Base-by-base conservation (phyloP, 2,113 vertebrate species). In the Aegotheles bennettii region DNA sequence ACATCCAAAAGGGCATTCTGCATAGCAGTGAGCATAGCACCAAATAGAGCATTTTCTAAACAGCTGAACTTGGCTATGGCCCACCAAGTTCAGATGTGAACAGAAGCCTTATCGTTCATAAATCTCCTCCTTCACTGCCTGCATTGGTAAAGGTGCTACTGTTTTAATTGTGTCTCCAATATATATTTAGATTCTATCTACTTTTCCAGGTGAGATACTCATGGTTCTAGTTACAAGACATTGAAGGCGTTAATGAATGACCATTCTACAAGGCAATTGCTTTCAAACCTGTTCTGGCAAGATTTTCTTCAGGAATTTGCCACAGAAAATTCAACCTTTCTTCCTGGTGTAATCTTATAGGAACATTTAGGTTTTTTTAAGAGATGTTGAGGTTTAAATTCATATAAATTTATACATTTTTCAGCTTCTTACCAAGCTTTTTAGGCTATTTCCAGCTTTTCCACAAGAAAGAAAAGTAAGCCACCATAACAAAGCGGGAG, bases 381-480 rank as follows among this genome's bases (percentile, higher is more conserved):
- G 42, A 54, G 42, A 83, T 45, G 26, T 13, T 24, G 11, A 38
- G 45, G 5, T 19, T 96, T 94, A 86, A 94, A 73, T 56, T 84
- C 51, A 47, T 50, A 90, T 48, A 50, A 78, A 59, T 77, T 20
- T 71, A 38, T 84, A 81, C 40, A 36, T 82, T 82, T 96, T 94
- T 75, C 50, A 84, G 28, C 61, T 82, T 84, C 80, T 47, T 86
- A 65, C 80, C 51, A 73, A 84, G 45, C 42, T 96, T 81, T 83
- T 93, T 65, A 61, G 79, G 29, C 31, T 86, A 87, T 92, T 97
- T 96, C 81, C 85, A 94, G 12, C 60, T 80, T 97, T 98, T 91
- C 94, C 94, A 94, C 2, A 63, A 96, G 93, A 97, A 98, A 94
- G 84, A 94, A 93, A 94, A 71, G 79, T 87, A 98, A 96, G 77